A percentile compares a stretch with the other conserved stretches of the same genome.
Evolutionary conservation across 2,888 invertebrate genomes (phyloP).

Genomic region (Sminthurinus aureus): DNA sequence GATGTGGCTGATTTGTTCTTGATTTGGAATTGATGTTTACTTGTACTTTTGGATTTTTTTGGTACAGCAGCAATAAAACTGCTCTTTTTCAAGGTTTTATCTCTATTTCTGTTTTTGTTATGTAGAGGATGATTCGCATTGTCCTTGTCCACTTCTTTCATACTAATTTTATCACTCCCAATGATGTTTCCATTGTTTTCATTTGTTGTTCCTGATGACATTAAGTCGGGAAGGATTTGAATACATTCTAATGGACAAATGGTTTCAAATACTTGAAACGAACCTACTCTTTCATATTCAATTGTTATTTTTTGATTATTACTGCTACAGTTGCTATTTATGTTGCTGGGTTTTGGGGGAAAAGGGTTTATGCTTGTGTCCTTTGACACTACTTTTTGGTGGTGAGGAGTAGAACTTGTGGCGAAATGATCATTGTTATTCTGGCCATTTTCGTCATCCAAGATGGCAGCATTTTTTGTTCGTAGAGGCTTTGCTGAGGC

Average conservation of each 20-base stretch:
- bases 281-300: conserved; percentile 23
- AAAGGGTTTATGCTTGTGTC: background rate
- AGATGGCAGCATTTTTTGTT: background rate
- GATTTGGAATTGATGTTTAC: too few species aligned
- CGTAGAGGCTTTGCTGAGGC: background rate
- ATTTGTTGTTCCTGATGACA: background rate
- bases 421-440: background rate
- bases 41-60: too few species aligned
- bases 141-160: background rate
- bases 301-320: conserved; percentile 19
- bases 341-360: too few species aligned
- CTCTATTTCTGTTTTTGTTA: background rate
- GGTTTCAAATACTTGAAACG: conserved; percentile 31
- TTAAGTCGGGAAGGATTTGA: background rate
- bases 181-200: background rate
- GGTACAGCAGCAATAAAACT: background rate
- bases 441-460: too few species aligned
- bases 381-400: background rate
- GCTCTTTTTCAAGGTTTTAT: background rate
- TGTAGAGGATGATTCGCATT: background rate
- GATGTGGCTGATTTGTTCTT: conserved; percentile 23
- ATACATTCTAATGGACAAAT: conserved; percentile 28
- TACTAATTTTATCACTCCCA: background rate
- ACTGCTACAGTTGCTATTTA: background rate
- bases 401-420: too few species aligned